A percentile compares a stretch with the other conserved stretches of the same genome.
Evolutionary conservation across 2,797 vertebrate genomes (phyloP).

Genomic region (Anguilla obscura): DNA sequence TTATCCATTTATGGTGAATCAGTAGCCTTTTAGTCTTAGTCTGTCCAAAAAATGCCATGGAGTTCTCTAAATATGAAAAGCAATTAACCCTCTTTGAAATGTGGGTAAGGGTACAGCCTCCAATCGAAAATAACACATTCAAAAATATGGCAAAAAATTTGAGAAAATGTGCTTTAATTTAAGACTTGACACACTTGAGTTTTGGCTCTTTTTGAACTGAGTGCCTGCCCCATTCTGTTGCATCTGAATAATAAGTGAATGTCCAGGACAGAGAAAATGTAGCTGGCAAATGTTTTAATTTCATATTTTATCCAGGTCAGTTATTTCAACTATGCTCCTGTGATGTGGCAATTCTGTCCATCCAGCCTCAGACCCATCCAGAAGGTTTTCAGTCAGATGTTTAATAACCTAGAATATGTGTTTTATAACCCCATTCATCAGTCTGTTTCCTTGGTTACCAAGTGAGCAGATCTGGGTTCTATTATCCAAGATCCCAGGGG

Average conservation of each 20-base stretch:
- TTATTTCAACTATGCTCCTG: conserved; percentile 21
- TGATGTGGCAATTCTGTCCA: conserved; percentile 14
- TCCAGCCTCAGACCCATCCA: neutral
- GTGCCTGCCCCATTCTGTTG: neutral
- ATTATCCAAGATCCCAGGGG: conserved; percentile 43
- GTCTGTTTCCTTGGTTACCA: conserved; percentile 68
- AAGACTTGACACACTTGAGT: neutral
- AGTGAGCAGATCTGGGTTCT: conserved; percentile 39
- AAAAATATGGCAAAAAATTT: neutral
- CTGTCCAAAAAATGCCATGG: neutral
- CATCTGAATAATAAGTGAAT: conserved; percentile 1
- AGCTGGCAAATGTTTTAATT: neutral
- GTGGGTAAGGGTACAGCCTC: neutral
- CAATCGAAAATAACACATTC: neutral
- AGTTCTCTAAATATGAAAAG: neutral
- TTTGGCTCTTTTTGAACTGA: neutral
- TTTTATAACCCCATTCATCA: conserved; percentile 52
- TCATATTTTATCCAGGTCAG: neutral
- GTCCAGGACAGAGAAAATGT: neutral
- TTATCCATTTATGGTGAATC: neutral
- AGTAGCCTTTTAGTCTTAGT: neutral
- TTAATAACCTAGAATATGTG: conserved; percentile 36
- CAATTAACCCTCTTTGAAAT: neutral
- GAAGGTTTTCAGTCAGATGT: conserved; percentile 23
- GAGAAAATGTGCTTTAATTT: neutral